phyloP scores from a whole-genome alignment of 2,113 vertebrate species.

The Agelaius tricolor region DNA sequence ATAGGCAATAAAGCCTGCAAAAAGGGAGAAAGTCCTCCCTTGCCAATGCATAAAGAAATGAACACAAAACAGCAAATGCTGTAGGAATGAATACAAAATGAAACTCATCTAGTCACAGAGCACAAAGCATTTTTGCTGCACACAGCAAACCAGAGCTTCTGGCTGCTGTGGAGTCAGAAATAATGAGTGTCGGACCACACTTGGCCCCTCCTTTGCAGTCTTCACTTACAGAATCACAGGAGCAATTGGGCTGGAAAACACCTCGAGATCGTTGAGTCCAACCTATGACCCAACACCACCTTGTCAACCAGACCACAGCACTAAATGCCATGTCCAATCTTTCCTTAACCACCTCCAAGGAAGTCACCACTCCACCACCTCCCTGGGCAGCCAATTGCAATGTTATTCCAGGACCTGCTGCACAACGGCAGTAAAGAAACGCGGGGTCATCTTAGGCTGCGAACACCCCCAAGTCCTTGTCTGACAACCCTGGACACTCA shows the following conservation, averaged over 20 bases:
- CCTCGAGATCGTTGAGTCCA: background rate
- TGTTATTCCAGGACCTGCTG: background rate
- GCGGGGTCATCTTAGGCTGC: background rate
- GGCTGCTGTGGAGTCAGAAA: background rate
- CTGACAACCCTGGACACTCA: rapidly evolving
- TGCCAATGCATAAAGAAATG: rapidly evolving
- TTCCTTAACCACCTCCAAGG: background rate
- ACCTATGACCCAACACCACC: background rate
- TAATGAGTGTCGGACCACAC: rapidly evolving
- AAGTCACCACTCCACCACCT: background rate
- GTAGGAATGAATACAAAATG: background rate
- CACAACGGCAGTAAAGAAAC: background rate
- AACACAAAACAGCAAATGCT: background rate
- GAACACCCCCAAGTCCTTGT: rapidly evolving
- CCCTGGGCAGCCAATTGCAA: background rate
- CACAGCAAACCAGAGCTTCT: background rate
- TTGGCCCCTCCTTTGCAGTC: background rate
- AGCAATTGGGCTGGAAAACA: background rate
- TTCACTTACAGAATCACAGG: background rate
- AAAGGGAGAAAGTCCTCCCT: background rate
- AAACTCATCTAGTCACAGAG: rapidly evolving
- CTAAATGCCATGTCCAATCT: background rate
- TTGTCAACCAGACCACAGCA: too few relatives aligned
- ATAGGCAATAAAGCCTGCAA: rapidly evolving
- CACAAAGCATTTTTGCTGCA: background rate